Conservation (phyloP, 2,888 invertebrate genomes). For the Andrena chrysosceles region DNA sequence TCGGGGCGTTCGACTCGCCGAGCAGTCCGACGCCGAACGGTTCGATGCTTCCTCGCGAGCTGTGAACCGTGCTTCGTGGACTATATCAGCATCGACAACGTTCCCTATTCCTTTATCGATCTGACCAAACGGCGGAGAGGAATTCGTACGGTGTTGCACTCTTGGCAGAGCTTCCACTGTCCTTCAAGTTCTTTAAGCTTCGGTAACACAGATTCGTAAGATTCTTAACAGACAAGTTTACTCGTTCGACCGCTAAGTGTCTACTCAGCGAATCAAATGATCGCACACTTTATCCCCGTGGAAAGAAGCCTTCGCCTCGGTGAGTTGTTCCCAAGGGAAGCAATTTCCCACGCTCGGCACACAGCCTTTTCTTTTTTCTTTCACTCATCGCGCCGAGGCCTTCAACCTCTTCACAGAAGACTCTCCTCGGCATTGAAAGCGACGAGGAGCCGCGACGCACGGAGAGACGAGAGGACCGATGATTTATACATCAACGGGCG, state of each 20-base stretch:
- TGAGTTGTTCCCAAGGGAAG: neutral
- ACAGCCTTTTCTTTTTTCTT: neutral
- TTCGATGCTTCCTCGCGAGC: neutral
- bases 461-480: constrained; percentile 1
- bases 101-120: neutral
- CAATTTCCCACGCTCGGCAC: constrained; percentile 1
- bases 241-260: neutral
- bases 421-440: constrained; percentile 12
- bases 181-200: too few species aligned
- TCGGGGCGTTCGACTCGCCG: constrained; percentile 32
- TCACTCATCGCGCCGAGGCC: neutral
- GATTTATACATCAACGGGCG: constrained; percentile 29
- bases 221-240: too few species aligned
- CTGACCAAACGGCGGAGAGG: neutral
- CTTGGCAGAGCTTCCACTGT: neutral
- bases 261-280: neutral
- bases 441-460: neutral
- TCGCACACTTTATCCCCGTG: neutral
- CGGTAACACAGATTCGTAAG: too few species aligned
- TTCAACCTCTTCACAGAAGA: neutral
- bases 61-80: neutral
- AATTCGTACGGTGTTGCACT: neutral
- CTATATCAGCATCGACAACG: neutral
- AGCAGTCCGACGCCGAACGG: constrained; percentile 1
- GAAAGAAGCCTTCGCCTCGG: neutral